A percentile compares a stretch with the other conserved stretches of the same genome.
Evolutionary conservation across 2,888 invertebrate genomes (phyloP).

Genomic region (Apamea anceps): DNA sequence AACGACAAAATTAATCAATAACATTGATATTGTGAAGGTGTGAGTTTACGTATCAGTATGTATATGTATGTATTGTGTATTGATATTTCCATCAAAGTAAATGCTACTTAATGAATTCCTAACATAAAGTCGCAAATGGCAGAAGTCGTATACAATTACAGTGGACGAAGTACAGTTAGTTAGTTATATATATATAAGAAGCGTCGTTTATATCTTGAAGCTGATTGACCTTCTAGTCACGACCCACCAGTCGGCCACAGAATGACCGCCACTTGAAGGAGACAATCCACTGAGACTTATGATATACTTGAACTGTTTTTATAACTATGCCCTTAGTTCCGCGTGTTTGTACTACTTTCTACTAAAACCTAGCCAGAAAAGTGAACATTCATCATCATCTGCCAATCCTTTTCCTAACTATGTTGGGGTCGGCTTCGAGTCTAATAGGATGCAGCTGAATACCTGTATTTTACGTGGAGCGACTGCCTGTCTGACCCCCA

Average conservation of each 20-base stretch:
- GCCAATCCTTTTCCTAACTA: background rate
- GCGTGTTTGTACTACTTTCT: background rate
- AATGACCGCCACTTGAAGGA: conserved; percentile 46
- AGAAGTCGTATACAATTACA: conserved; percentile 11
- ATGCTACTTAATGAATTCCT: background rate
- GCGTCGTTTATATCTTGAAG: conserved; percentile 33
- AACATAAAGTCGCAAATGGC: conserved; percentile 4
- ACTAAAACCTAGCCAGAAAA: background rate
- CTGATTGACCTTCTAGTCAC: conserved; percentile 62
- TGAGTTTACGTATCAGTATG: too few species aligned
- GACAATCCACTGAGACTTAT: conserved; percentile 37
- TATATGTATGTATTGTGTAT: too few species aligned
- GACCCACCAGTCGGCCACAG: conserved; percentile 45
- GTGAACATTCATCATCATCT: background rate
- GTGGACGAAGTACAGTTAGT: conserved; percentile 1
- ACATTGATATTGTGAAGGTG: too few species aligned
- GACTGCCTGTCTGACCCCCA: background rate
- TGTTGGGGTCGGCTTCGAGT: background rate
- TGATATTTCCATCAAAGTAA: background rate
- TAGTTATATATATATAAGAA: conserved; percentile 9
- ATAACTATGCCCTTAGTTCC: background rate
- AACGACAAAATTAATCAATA: too few species aligned
- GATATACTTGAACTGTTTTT: conserved; percentile 14
- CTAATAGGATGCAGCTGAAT: background rate
- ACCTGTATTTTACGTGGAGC: background rate